These are phyloP conservation scores for Gerris lacustris DNA, from an alignment of 2,888 invertebrate species.

Conservation along the genomic window DNA sequence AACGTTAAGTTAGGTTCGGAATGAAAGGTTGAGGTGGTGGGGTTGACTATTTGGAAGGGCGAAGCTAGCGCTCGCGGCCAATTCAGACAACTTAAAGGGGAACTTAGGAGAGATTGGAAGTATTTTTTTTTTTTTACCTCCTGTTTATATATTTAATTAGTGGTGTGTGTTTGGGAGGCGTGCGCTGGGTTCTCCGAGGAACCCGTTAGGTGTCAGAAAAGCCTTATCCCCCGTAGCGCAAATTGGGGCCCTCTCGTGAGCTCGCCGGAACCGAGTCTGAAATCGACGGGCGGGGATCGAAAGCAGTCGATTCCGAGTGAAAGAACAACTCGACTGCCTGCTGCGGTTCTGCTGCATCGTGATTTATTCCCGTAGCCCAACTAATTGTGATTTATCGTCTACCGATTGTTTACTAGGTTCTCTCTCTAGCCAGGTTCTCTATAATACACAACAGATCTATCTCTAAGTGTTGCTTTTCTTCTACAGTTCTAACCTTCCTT, in stretches of 20 bases:
- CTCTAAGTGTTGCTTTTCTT: too few relatives aligned
- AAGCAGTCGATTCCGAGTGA: not conserved
- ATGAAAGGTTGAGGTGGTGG: too few relatives aligned
- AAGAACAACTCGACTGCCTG: not conserved
- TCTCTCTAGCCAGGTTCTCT: not conserved
- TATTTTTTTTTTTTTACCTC: too few relatives aligned
- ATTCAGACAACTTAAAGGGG: too few relatives aligned
- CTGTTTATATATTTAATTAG: not conserved
- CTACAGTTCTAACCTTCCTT: too few relatives aligned
- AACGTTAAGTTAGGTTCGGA: too few relatives aligned
- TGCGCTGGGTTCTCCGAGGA: not conserved
- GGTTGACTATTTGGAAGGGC: too few relatives aligned
- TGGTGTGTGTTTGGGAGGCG: not conserved
- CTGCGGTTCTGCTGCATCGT: not conserved
- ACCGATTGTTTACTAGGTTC: not conserved
- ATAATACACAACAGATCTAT: too few relatives aligned
- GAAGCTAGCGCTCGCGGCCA: too few relatives aligned
- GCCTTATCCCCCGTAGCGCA: not conserved
- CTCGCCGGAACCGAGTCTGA: not conserved
- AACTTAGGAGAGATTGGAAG: too few relatives aligned
- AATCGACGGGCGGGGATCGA: too few relatives aligned
- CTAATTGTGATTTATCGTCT: slow-evolving; percentile 1
- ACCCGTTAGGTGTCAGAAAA: not conserved
- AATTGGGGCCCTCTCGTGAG: not conserved
- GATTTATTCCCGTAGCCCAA: not conserved